A percentile compares a stretch with the other conserved stretches of the same genome.
Conservation (phyloP, 2,888 invertebrate species). For the Philonicus albiceps region DNA sequence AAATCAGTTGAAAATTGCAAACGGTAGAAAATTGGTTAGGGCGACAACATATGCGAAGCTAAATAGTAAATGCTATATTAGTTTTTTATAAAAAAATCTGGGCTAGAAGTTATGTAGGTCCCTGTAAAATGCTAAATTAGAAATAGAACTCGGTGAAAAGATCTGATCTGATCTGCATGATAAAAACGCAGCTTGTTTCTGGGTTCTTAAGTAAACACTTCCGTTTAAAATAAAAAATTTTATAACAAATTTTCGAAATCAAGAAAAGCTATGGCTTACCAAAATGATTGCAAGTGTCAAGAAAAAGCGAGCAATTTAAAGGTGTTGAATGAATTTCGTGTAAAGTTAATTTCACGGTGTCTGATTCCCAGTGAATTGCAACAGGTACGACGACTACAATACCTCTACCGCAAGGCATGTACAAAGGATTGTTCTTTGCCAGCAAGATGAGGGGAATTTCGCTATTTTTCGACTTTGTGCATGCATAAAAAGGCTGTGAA, state of each 20-base stretch:
- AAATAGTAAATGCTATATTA: too few species aligned
- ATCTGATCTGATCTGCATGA: too few species aligned
- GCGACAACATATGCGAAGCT: too few species aligned
- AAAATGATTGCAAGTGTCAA: background rate
- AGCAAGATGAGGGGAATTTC: background rate
- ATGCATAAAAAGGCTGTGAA: background rate
- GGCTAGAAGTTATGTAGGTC: too few species aligned
- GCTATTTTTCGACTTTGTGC: background rate
- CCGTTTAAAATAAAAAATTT: background rate
- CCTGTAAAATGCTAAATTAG: too few species aligned
- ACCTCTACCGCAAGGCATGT: background rate
- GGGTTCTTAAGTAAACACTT: too few species aligned
- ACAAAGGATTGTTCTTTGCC: background rate
- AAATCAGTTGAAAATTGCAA: too few species aligned
- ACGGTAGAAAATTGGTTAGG: too few species aligned
- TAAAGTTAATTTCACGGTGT: slow-evolving; percentile 34
- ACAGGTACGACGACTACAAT: background rate
- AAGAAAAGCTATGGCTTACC: background rate
- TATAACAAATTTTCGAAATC: background rate
- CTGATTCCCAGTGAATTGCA: background rate
- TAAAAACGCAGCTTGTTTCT: too few species aligned
- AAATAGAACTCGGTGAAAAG: too few species aligned
- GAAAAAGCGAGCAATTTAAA: background rate
- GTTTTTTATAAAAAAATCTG: too few species aligned
- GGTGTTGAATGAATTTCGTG: background rate